Evolutionary conservation across 2,113 vertebrate species (phyloP).

Genomic region (Marmota monax): DNA sequence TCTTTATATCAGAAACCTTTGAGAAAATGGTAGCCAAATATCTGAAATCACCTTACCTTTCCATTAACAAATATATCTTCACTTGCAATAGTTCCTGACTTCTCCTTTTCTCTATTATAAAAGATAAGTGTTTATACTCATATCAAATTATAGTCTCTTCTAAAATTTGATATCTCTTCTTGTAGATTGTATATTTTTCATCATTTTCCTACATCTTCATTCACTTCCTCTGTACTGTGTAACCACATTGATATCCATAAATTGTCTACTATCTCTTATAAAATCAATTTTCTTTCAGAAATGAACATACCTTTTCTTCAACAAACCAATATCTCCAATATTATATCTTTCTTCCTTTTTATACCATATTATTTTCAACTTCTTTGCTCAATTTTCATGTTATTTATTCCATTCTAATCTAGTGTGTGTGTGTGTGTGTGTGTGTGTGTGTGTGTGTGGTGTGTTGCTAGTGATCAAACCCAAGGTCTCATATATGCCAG

Average conservation of each 20-base stretch:
- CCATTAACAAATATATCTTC: background rate
- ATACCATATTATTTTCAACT: background rate
- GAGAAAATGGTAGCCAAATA: background rate
- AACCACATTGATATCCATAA: background rate
- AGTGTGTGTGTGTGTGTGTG: too few species aligned
- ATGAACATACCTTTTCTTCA: background rate
- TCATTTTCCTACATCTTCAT: background rate
- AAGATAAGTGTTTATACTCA: background rate
- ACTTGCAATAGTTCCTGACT: background rate
- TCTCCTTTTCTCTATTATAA: background rate
- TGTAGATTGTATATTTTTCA: background rate
- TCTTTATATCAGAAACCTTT: background rate
- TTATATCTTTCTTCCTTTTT: background rate
- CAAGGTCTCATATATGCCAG: too few species aligned
- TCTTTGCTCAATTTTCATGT: background rate
- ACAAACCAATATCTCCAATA: background rate
- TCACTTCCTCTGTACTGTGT: background rate
- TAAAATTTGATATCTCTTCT: background rate
- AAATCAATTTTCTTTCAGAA: background rate
- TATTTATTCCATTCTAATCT: background rate
- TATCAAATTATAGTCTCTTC: background rate
- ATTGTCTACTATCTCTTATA: background rate
- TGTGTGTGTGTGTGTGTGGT: too few species aligned
- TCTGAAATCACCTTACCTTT: background rate
- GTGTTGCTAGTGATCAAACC: too few species aligned